phyloP scores from a whole-genome alignment of 35 echinoderm and acorn worm species.

The Ophiothrix spiculata region DNA sequence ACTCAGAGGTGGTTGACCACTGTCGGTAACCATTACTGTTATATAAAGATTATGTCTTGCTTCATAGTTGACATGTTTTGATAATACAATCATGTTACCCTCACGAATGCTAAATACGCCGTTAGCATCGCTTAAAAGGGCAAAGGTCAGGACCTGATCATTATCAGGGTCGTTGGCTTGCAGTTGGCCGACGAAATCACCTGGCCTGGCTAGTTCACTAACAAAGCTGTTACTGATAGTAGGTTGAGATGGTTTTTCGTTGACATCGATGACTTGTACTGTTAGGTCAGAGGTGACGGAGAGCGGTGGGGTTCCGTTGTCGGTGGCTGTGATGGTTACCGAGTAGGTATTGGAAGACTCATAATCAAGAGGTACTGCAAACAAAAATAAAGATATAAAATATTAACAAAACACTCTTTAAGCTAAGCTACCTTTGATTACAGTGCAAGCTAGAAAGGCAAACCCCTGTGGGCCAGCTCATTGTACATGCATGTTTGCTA shows the following conservation, averaged over 20 bases:
- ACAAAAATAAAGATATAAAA: not conserved
- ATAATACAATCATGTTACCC: conserved; percentile 11
- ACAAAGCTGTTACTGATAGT: conserved; percentile 11
- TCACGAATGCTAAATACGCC: conserved; percentile 1
- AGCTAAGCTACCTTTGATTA: too few relatives aligned
- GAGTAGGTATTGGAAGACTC: conserved; percentile 16
- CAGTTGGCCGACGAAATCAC: not conserved
- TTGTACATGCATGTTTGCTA: too few relatives aligned
- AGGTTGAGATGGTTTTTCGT: conserved; percentile 30
- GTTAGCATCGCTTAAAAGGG: conserved; percentile 20
- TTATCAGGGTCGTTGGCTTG: conserved; percentile 28
- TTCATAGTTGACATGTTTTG: conserved; percentile 32
- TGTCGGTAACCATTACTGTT: conserved; percentile 24
- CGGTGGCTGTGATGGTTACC: conserved; percentile 16
- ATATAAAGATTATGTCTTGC: not conserved
- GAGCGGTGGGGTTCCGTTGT: conserved; percentile 34
- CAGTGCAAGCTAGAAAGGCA: too few relatives aligned
- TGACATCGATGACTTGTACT: conserved; percentile 23
- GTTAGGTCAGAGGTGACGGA: conserved; percentile 10
- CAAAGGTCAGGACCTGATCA: conserved; percentile 17
- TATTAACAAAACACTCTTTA: not conserved
- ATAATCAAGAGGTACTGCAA: conserved; percentile 28
- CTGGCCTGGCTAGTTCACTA: conserved; percentile 27
- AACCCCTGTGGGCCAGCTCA: too few relatives aligned
- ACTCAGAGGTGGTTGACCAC: conserved; percentile 10